phyloP scores from a whole-genome alignment of 2,888 invertebrate species.

The Microplitis manilae region DNA sequence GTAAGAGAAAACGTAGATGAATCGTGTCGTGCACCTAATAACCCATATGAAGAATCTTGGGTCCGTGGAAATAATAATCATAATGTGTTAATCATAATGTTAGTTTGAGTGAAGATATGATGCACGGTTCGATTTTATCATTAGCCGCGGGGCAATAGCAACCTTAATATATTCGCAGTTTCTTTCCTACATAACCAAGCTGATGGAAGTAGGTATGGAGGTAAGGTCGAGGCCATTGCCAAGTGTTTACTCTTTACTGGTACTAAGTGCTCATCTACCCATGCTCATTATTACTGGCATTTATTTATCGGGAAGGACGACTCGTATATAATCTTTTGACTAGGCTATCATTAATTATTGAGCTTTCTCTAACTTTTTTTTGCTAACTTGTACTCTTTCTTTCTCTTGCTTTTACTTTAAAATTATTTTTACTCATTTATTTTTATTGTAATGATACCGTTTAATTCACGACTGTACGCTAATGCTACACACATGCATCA shows the following conservation, averaged over 20 bases:
- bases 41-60: constrained; percentile 32
- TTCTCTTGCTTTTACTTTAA: constrained; percentile 11
- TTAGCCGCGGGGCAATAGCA: constrained; percentile 47
- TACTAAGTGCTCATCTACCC: constrained; percentile 39
- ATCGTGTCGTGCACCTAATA: constrained; percentile 44
- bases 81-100: neutral
- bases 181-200: constrained; percentile 40
- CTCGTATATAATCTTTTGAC: neutral
- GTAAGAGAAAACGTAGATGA: constrained; percentile 48
- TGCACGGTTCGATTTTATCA: constrained; percentile 38
- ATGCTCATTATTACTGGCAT: constrained; percentile 44
- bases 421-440: neutral
- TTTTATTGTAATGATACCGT: constrained; percentile 3
- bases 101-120: neutral
- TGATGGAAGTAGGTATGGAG: constrained; percentile 63
- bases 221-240: constrained; percentile 62
- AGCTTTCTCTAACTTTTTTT: constrained; percentile 1
- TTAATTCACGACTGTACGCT: constrained; percentile 10
- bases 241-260: constrained; percentile 7
- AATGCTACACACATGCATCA: constrained; percentile 17
- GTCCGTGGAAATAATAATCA: neutral
- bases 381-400: constrained; percentile 2
- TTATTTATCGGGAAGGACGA: neutral
- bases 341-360: neutral
- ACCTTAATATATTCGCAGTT: constrained; percentile 4